phyloP scores from a whole-genome alignment of 2,888 invertebrate species.

The Oconnorella tubifera region DNA sequence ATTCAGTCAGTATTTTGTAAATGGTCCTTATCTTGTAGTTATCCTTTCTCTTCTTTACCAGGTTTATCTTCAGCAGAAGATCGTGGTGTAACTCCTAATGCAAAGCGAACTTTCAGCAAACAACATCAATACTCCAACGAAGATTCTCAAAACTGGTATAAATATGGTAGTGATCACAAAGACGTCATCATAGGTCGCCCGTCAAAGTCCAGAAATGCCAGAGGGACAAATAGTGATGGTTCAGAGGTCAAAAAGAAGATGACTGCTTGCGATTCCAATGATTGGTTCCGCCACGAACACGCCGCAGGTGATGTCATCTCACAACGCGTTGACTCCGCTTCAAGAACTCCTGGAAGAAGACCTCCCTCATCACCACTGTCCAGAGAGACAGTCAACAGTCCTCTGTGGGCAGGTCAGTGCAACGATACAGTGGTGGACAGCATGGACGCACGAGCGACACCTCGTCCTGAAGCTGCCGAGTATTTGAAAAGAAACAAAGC shows the following conservation, averaged over 20 bases:
- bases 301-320: background rate
- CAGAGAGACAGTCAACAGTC: background rate
- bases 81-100: background rate
- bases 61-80: background rate
- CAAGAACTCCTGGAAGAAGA: background rate
- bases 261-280: conserved; percentile 5
- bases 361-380: background rate
- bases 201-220: background rate
- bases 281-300: conserved; percentile 17
- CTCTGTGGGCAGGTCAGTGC: background rate
- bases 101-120: background rate
- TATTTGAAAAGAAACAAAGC: conserved; percentile 2
- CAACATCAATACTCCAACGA: background rate
- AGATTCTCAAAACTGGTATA: conserved; percentile 14
- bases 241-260: conserved; percentile 5
- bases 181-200: conserved; percentile 1
- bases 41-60: too few species aligned
- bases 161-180: background rate
- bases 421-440: background rate
- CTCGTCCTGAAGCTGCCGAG: background rate
- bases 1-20: too few species aligned
- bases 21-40: too few species aligned
- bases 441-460: background rate
- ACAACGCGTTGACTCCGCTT: background rate
- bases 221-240: background rate